Evolutionary conservation across 2,113 vertebrate species (phyloP).

Genomic region (Centrocercus urophasianus): DNA sequence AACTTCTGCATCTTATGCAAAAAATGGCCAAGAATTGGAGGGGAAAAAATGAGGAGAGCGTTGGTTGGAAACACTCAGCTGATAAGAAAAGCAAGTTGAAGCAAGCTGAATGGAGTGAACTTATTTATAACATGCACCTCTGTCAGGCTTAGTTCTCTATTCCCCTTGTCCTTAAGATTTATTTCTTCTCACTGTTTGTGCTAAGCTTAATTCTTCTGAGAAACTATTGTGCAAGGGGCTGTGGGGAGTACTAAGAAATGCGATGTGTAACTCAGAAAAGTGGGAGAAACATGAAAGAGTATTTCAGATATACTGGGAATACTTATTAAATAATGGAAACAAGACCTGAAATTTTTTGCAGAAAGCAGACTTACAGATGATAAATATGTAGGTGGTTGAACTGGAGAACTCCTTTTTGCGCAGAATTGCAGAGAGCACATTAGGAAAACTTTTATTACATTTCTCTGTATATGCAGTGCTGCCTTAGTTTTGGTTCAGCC

Average conservation of each 20-base stretch:
- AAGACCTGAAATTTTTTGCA: neutral
- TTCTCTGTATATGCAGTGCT: neutral
- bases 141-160: neutral
- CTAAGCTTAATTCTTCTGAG: neutral
- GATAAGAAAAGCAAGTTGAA: neutral
- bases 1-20: neutral
- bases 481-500: neutral
- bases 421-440: neutral
- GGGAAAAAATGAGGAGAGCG: neutral
- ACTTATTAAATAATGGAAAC: neutral
- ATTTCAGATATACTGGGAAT: neutral
- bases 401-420: neutral
- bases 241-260: conserved; percentile 17
- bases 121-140: neutral
- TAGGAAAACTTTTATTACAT: neutral
- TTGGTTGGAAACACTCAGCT: neutral
- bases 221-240: conserved; percentile 21
- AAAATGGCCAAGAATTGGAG: neutral
- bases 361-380: neutral
- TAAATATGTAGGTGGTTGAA: neutral
- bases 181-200: neutral
- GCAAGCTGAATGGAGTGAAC: neutral
- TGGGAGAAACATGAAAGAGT: neutral
- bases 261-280: neutral
- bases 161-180: neutral